Conservation (phyloP, 2,797 vertebrate species). For the Premnoplex brunnescens region DNA sequence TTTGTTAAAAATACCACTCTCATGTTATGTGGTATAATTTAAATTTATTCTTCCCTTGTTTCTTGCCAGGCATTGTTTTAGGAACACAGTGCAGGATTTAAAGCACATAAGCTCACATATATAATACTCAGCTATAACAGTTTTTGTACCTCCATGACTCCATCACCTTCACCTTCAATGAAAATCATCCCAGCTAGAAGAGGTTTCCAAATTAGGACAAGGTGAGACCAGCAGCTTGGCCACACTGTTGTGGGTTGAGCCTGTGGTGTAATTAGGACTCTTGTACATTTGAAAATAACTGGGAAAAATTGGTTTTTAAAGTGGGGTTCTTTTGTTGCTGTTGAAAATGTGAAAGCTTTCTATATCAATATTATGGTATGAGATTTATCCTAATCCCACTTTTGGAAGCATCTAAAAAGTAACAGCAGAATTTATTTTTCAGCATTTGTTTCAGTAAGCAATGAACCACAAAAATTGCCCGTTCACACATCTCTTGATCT, state of each 20-base stretch:
- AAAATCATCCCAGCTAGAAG: background rate
- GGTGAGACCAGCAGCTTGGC: background rate
- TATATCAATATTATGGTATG: background rate
- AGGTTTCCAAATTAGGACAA: background rate
- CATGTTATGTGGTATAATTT: background rate
- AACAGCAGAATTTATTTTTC: conserved; percentile 4
- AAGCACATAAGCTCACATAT: background rate
- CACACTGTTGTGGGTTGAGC: background rate
- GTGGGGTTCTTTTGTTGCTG: background rate
- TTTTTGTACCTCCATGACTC: background rate
- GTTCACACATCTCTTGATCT: conserved; percentile 6
- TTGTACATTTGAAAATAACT: background rate
- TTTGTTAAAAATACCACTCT: background rate
- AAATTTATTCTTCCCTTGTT: background rate
- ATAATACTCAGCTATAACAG: background rate
- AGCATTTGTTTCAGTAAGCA: background rate
- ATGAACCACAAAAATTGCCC: conserved; percentile 2
- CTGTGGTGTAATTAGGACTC: background rate
- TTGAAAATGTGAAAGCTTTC: background rate
- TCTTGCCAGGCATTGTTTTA: conserved; percentile 1
- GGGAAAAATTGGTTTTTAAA: background rate
- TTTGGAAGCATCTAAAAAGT: background rate
- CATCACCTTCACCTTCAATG: background rate
- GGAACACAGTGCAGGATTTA: background rate
- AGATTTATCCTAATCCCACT: conserved; percentile 18